Conservation (phyloP, 2,797 vertebrate genomes). For the Phataginus tetradactyla region DNA sequence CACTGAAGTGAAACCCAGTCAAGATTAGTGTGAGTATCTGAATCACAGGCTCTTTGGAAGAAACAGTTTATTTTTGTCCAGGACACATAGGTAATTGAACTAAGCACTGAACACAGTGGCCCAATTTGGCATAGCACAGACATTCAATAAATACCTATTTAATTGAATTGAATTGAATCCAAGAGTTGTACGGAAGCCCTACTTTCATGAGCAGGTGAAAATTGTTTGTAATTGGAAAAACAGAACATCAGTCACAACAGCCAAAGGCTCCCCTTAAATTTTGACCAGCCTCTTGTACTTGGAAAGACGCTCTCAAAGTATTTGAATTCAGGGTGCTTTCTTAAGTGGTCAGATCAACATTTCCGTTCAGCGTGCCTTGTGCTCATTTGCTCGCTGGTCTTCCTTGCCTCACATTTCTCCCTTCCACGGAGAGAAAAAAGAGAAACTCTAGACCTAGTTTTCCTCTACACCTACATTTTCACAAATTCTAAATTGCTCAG, state of each 20-base stretch:
- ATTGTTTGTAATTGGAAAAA: conserved; percentile 3
- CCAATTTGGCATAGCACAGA: background rate
- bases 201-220: conserved; percentile 33
- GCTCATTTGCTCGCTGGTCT: background rate
- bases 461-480: background rate
- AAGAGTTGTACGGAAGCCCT: background rate
- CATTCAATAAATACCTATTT: conserved; percentile 51
- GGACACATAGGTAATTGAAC: background rate
- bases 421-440: background rate
- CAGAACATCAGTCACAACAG: background rate
- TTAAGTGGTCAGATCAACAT: background rate
- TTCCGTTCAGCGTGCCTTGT: background rate
- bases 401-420: background rate
- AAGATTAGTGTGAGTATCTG: background rate
- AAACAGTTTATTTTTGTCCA: background rate
- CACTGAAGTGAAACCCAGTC: background rate
- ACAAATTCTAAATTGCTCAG: background rate
- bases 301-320: background rate
- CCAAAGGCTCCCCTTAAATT: background rate
- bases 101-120: background rate
- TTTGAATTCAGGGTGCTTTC: background rate
- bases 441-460: background rate
- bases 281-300: background rate
- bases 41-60: background rate
- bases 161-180: conserved; percentile 43